Base-by-base conservation (phyloP, 2,888 invertebrate species). In the Folsomia candida region DNA sequence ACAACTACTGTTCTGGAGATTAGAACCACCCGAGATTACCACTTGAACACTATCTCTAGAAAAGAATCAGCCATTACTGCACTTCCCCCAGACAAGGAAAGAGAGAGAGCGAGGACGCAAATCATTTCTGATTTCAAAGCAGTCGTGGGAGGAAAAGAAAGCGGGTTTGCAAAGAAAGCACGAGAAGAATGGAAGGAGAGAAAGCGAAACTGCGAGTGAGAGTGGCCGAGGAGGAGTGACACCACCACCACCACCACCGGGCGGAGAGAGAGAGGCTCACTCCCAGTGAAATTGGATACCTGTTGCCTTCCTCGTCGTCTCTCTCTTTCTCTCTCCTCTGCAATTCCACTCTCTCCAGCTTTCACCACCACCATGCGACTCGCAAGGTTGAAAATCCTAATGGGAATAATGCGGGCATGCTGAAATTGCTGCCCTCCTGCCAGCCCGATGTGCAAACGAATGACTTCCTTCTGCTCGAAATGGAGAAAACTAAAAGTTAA, bases 221-320 rank as follows among this genome's bases (percentile, higher is more conserved):
- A 57, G 58, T 58, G 29, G n/a, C 11, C 11, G 54, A 28, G 54
- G 66, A 57, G 67, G 14, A 37, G 63, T 73, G 73, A 70, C 68
- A 37, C 37, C 14, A 37, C 37, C 14, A 37, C n/a, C n/a, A n/a
- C n/a, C n/a, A n/a, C n/a, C n/a, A n/a, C n/a, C 65, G 64, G 57
- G n/a, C 20, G 4, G 57, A 20, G 47, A 11, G 47, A 11, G 47
- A 11, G 47, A 47, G 47, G 25, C 60, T 20, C 66, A 18, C n/a
- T 47, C 67, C 67, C 59, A 61, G 4, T 68, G 71, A 65, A 71
- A 71, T 73, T 60, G 67, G 74, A 74, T 74, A 74, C 74, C 74
- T 74, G 74, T 74, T 74, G 74, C 74, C 71, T 69, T 54, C 70
- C 65, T 51, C 51, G 26, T 60, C 37, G 24, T 37, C 37, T 14